phyloP scores from a whole-genome alignment of 2,888 invertebrate species.

The Brenthis hecate region DNA sequence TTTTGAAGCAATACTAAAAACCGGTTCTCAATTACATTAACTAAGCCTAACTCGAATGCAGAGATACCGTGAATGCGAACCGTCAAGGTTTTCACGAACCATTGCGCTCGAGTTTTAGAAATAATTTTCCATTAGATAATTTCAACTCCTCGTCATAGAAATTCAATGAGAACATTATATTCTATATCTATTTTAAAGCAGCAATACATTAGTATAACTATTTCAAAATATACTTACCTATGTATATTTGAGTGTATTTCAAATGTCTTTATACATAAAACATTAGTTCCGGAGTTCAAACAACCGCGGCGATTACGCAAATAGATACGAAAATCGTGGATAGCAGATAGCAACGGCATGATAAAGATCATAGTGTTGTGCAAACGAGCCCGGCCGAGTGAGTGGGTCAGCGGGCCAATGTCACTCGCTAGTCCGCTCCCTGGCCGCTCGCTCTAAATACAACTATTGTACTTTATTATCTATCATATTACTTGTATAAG shows the following conservation, averaged over 20 bases:
- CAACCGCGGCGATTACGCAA: slow-evolving; percentile 35
- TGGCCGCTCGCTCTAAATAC: slow-evolving; percentile 46
- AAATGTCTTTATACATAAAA: slow-evolving; percentile 31
- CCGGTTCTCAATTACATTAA: slow-evolving; percentile 57
- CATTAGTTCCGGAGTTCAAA: slow-evolving; percentile 33
- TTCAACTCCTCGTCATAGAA: too few relatives aligned
- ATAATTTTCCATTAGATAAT: slow-evolving; percentile 11
- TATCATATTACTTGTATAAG: background rate
- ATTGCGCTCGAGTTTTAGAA: slow-evolving; percentile 7
- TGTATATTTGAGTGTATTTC: slow-evolving; percentile 10
- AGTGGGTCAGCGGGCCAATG: slow-evolving; percentile 71
- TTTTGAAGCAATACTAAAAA: slow-evolving; percentile 67
- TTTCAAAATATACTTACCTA: background rate
- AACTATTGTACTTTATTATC: slow-evolving; percentile 25
- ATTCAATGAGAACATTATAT: too few relatives aligned
- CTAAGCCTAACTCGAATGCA: slow-evolving; percentile 41
- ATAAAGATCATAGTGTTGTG: slow-evolving; percentile 51
- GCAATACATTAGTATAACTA: background rate
- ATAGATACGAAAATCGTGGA: slow-evolving; percentile 36
- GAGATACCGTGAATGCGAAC: slow-evolving; percentile 25
- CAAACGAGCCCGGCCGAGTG: slow-evolving; percentile 47
- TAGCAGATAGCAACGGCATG: slow-evolving; percentile 34
- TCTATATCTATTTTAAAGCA: too few relatives aligned
- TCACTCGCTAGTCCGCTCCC: slow-evolving; percentile 48
- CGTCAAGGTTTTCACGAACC: slow-evolving; percentile 27